Evolutionary conservation across 2,888 invertebrate species (phyloP).

Genomic region (Hetaerina titia): DNA sequence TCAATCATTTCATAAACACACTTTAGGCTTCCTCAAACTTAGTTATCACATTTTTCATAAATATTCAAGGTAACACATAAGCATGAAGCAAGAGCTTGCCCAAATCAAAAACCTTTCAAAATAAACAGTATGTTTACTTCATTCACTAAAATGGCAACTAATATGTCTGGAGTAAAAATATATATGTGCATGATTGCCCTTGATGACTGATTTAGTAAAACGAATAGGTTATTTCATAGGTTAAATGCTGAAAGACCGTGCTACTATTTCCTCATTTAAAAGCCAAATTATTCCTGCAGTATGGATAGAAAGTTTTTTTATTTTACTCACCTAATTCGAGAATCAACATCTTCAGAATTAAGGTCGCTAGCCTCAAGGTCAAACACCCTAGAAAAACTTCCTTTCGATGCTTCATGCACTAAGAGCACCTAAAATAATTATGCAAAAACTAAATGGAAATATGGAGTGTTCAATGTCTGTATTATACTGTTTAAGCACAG

Average conservation of each 20-base stretch:
- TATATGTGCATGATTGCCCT: not conserved
- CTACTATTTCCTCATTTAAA: too few relatives aligned
- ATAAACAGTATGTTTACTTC: too few relatives aligned
- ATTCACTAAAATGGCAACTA: not conserved
- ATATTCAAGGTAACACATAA: not conserved
- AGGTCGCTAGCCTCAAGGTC: slow-evolving; percentile 95
- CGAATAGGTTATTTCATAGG: not conserved
- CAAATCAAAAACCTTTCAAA: too few relatives aligned
- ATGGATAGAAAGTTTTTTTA: not conserved
- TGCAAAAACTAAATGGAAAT: slow-evolving; percentile 53
- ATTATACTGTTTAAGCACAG: not conserved
- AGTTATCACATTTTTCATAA: not conserved
- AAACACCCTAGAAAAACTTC: slow-evolving; percentile 95
- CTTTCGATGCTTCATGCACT: slow-evolving; percentile 93
- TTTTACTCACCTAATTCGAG: slow-evolving; percentile 83
- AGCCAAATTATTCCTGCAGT: not conserved
- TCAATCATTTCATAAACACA: not conserved
- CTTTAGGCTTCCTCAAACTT: not conserved
- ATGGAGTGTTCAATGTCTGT: slow-evolving; percentile 13
- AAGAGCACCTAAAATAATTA: slow-evolving; percentile 84
- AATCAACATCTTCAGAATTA: slow-evolving; percentile 88
- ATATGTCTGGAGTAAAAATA: not conserved
- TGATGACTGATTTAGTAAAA: not conserved
- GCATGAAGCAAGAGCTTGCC: too few relatives aligned
- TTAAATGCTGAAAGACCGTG: not conserved